Percentiles rank a stretch among this genome's conserved stretches.
Evolutionary conservation across 1,140 invertebrate genomes (phyloP).

Genomic region (Bombus fervidus): DNA sequence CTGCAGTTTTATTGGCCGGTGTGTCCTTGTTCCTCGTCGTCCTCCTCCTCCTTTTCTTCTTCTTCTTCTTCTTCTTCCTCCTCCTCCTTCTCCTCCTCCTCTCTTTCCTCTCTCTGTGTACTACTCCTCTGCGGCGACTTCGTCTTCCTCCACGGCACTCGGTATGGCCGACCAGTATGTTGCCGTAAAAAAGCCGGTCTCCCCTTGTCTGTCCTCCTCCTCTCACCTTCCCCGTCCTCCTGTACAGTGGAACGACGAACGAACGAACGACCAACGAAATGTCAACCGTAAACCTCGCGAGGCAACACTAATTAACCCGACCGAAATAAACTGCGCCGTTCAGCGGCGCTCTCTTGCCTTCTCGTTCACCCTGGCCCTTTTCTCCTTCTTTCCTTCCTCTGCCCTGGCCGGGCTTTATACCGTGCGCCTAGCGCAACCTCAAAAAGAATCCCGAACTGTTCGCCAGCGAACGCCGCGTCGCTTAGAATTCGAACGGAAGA

Average conservation of each 20-base stretch:
- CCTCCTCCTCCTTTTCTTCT: conserved; percentile 9
- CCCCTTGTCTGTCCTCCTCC: conserved; percentile 56
- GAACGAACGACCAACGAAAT: conserved; percentile 79
- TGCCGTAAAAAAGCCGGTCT: conserved; percentile 78
- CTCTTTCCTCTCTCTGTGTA: conserved; percentile 30
- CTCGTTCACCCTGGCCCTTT: conserved; percentile 43
- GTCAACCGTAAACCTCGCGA: conserved; percentile 82
- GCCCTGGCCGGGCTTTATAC: conserved; percentile 7
- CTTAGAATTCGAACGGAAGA: conserved; percentile 15
- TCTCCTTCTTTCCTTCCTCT: conserved; percentile 15
- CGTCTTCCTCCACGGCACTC: conserved; percentile 62
- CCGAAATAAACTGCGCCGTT: conserved; percentile 80
- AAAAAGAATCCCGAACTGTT: conserved; percentile 43
- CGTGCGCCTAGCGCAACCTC: conserved; percentile 20
- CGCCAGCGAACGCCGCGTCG: background rate
- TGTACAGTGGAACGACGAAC: conserved; percentile 72
- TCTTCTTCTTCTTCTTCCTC: conserved; percentile 49
- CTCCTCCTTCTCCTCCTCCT: conserved; percentile 19
- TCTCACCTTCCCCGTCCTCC: conserved; percentile 56
- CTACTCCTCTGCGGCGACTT: conserved; percentile 51
- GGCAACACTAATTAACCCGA: conserved; percentile 82
- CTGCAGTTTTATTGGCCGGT: conserved; percentile 71
- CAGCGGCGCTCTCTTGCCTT: conserved; percentile 62
- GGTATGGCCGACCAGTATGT: conserved; percentile 78
- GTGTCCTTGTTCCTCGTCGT: conserved; percentile 59